Evolutionary conservation across 1,140 invertebrate species (phyloP), one percentile per base, ranked within the genome.

Genomic region (Papilio helenus): DNA sequence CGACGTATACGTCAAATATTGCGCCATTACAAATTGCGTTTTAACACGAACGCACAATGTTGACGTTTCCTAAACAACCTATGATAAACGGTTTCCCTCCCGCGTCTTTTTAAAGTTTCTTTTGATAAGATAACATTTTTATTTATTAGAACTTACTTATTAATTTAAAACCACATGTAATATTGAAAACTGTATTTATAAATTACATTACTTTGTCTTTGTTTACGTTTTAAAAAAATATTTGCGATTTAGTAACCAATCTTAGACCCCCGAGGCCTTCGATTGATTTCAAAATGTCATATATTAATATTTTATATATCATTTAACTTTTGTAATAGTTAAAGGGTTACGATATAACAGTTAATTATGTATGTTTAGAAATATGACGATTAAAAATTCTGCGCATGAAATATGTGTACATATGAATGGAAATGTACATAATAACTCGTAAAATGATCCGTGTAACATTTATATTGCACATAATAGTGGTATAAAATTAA

Each of bases 1-100:
- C 89, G 91, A 89, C 90, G 87, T 87, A 92, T 85, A 72, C 72
- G 81, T 80, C 79, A 81, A 20, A 9, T 16, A 71, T 86, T 85
- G 85, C 84, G 82, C 80, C 86, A 86, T 76, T 73, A 26, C 61
- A 87, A 87, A 88, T 81, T 88, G 79, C 82, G 82, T 85, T 86
- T 72, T 90, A 87, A 82, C 81, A 76, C 76, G 12, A 58, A 5
- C 1, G 65, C n/a, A 83, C 83, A 90, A 82, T 79, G 82, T 85
- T 86, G 61, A 81, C 44, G 84, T 89, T 90, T 83, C 85, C 82
- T 79, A 80, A 83, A 85, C 77, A 72, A 61, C 44, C 23, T 51
- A 18, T 18, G 61, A 65, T 26, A 61, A 29, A 65, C 61, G 26
- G 61, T 65, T 65, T 65, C 61, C 23, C 12, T 65, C 61, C 14